Conservation (phyloP, 2,888 invertebrate species). For the Ligdia adustata region DNA sequence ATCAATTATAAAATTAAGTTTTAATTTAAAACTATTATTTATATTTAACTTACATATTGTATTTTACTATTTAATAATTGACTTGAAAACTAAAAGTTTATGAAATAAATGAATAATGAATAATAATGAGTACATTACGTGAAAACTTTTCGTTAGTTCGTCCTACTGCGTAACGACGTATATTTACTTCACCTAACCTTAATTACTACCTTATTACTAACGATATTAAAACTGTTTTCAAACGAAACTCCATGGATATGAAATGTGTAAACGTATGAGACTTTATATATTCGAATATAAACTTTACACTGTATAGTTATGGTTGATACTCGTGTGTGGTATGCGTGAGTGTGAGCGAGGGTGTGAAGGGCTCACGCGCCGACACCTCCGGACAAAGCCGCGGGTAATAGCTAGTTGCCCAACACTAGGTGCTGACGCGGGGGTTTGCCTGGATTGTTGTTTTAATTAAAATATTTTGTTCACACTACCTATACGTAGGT, state of each 20-base stretch:
- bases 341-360: conserved; percentile 22
- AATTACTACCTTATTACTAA: neutral
- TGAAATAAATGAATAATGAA: too few relatives aligned
- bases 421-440: conserved; percentile 47
- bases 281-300: conserved; percentile 2
- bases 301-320: conserved; percentile 5
- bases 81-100: too few relatives aligned
- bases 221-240: neutral
- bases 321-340: conserved; percentile 1
- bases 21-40: too few relatives aligned
- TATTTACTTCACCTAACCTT: neutral
- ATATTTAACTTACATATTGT: too few relatives aligned
- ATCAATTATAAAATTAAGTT: too few relatives aligned
- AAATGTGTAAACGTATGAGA: neutral
- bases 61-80: too few relatives aligned
- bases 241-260: neutral
- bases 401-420: conserved; percentile 71
- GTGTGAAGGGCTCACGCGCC: conserved; percentile 59
- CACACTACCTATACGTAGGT: too few relatives aligned
- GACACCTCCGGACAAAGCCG: conserved; percentile 79
- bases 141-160: too few relatives aligned
- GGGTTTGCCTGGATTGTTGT: conserved; percentile 38
- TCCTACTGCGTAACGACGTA: neutral
- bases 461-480: neutral
- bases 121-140: too few relatives aligned